phyloP scores from a whole-genome alignment of 2,113 vertebrate species.

The Canis aureus region DNA sequence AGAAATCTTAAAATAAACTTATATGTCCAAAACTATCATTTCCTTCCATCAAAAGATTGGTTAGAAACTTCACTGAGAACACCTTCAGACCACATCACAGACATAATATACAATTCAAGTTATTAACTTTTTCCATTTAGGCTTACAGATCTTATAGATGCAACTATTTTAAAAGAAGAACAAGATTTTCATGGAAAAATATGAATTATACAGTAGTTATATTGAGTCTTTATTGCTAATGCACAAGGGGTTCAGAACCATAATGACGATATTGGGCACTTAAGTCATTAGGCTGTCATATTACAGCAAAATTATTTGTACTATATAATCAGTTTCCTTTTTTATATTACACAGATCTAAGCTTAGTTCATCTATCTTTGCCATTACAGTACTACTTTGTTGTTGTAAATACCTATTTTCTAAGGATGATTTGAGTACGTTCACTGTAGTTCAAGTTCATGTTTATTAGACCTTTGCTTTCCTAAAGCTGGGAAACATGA shows the following conservation, averaged over 20 bases:
- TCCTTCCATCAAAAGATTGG: constrained; percentile 23
- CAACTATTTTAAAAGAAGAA: constrained; percentile 73
- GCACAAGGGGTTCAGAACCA: constrained; percentile 86
- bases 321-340: constrained; percentile 85
- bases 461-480: constrained; percentile 71
- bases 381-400: constrained; percentile 75
- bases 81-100: constrained; percentile 45
- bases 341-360: constrained; percentile 85
- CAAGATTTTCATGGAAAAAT: constrained; percentile 82
- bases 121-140: constrained; percentile 80
- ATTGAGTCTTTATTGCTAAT: constrained; percentile 87
- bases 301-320: constrained; percentile 89
- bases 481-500: constrained; percentile 50
- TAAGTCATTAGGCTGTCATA: constrained; percentile 90
- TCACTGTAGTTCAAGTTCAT: constrained; percentile 74
- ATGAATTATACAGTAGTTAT: constrained; percentile 87
- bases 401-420: constrained; percentile 81
- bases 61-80: neutral
- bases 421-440: constrained; percentile 61
- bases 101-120: constrained; percentile 65
- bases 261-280: constrained; percentile 89
- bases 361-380: constrained; percentile 83
- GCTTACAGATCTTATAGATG: constrained; percentile 65
- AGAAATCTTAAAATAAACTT: constrained; percentile 1
- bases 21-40: constrained; percentile 20